phyloP scores from a whole-genome alignment of 2,888 invertebrate genomes.

The Pilophorus perplexus region DNA sequence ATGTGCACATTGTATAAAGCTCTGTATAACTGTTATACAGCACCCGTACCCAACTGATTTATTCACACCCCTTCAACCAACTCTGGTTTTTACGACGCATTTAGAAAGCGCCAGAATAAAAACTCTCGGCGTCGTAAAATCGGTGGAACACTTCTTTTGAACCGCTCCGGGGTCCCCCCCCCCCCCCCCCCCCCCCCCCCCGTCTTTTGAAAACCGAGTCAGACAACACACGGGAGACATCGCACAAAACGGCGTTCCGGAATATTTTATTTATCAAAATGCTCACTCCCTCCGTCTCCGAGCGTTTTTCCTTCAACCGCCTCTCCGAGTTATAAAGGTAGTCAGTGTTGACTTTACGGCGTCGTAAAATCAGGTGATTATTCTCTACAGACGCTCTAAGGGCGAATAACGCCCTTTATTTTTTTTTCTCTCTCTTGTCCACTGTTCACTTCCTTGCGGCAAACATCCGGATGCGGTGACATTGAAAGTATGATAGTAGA shows the following conservation, averaged over 20 bases:
- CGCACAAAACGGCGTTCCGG: conserved; percentile 1
- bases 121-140: conserved; percentile 24
- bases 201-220: background rate
- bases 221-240: conserved; percentile 3
- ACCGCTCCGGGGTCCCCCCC: too few species aligned
- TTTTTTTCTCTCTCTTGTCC: too few species aligned
- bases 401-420: background rate
- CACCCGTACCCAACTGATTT: background rate
- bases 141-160: background rate
- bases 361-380: conserved; percentile 32
- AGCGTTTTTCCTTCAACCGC: background rate
- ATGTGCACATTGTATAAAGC: too few species aligned
- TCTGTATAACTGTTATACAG: too few species aligned
- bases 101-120: background rate
- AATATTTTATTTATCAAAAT: conserved; percentile 30
- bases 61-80: background rate
- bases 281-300: background rate
- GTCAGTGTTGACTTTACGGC: conserved; percentile 25
- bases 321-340: conserved; percentile 16
- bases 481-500: too few species aligned
- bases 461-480: too few species aligned
- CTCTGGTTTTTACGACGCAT: background rate
- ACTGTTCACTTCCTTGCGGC: too few species aligned
- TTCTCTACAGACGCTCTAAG: background rate
- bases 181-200: background rate